Conservation (phyloP, 2,797 vertebrate genomes). For the Chrosomus eos region DNA sequence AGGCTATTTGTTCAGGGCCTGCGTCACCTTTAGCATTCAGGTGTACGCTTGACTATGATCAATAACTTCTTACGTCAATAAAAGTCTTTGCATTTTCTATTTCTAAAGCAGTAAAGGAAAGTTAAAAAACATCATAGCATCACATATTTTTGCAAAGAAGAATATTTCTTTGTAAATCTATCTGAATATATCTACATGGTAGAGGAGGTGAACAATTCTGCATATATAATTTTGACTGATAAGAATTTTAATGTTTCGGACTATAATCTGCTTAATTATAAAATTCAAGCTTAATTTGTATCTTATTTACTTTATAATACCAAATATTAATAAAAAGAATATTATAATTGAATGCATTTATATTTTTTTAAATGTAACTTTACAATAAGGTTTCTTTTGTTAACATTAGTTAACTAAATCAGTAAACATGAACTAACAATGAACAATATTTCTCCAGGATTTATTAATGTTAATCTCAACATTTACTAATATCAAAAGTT, state of each 20-base stretch:
- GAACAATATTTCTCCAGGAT: not conserved
- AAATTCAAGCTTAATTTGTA: not conserved
- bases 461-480: not conserved
- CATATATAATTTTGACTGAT: not conserved
- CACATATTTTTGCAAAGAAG: not conserved
- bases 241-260: not conserved
- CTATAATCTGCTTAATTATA: not conserved
- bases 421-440: not conserved
- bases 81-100: too few species aligned
- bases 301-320: not conserved
- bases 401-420: not conserved
- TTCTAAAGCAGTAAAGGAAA: not conserved
- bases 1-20: conserved; percentile 12
- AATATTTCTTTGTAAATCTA: not conserved
- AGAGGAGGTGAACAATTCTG: not conserved
- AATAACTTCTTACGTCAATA: not conserved
- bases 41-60: not conserved
- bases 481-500: not conserved
- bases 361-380: not conserved
- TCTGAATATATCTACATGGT: not conserved
- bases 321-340: not conserved
- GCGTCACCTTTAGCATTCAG: not conserved
- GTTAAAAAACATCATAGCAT: too few species aligned
- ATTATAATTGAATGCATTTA: not conserved
- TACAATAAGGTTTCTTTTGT: not conserved